Evolutionary conservation across 2,113 vertebrate genomes (phyloP).

Genomic region (Phoenicopterus ruber): DNA sequence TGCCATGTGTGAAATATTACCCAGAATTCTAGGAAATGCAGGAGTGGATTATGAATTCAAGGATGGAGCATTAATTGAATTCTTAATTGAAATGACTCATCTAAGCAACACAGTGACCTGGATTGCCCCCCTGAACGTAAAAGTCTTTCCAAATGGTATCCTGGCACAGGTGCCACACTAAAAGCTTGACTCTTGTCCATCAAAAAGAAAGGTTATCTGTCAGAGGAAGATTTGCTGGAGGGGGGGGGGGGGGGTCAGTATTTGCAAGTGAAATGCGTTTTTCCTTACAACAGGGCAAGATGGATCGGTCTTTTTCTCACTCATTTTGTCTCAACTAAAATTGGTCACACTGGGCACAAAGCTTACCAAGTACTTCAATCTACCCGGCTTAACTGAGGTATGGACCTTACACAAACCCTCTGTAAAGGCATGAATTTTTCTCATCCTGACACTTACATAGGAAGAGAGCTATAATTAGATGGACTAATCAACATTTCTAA

Average conservation of each 20-base stretch:
- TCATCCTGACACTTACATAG: neutral
- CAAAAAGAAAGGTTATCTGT: neutral
- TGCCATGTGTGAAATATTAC: conserved; percentile 2
- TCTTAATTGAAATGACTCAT: conserved; percentile 41
- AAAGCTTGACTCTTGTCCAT: neutral
- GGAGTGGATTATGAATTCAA: conserved; percentile 13
- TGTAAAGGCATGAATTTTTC: neutral
- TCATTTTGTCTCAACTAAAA: neutral
- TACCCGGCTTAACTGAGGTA: neutral
- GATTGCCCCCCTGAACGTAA: neutral
- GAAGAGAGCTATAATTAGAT: neutral
- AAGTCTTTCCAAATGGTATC: neutral
- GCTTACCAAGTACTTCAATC: neutral
- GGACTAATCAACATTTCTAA: neutral
- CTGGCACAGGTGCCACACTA: neutral
- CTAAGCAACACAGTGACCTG: neutral
- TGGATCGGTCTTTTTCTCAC: neutral
- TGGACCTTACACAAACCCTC: neutral
- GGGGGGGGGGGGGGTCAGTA: neutral
- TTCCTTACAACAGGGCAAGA: neutral
- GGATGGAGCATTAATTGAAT: conserved; percentile 31
- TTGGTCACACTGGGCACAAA: neutral
- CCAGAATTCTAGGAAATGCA: conserved; percentile 42
- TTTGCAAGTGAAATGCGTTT: neutral
- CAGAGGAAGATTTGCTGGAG: neutral